A percentile compares a stretch with the other conserved stretches of the same genome.
Conservation (phyloP, 2,888 invertebrate species). For the Stenoptilia bipunctidactyla region DNA sequence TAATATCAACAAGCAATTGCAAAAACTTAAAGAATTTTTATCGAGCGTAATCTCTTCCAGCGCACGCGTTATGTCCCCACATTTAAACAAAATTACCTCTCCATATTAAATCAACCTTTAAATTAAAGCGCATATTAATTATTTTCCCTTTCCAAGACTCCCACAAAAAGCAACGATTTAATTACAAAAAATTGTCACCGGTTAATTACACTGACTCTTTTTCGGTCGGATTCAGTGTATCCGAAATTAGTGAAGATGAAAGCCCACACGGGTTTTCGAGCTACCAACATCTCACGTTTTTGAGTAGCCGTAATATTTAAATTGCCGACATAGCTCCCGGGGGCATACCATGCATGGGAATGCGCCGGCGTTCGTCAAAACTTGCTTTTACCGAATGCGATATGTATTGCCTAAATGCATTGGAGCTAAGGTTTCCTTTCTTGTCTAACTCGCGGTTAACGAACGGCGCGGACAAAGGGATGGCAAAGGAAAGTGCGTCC, state of each 20-base stretch:
- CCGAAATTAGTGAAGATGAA: conserved; percentile 43
- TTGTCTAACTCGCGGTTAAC: conserved; percentile 43
- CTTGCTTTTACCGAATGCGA: conserved; percentile 64
- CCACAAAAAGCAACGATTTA: conserved; percentile 53
- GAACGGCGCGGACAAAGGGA: conserved; percentile 42
- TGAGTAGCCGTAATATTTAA: conserved; percentile 69
- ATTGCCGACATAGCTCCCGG: conserved; percentile 65
- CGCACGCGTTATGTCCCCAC: conserved; percentile 31
- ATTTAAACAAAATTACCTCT: conserved; percentile 39
- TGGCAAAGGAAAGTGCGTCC: conserved; percentile 44
- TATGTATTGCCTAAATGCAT: conserved; percentile 51
- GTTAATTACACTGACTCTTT: conserved; percentile 43
- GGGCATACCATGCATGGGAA: conserved; percentile 68
- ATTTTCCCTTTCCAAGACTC: conserved; percentile 28
- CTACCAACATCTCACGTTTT: conserved; percentile 67
- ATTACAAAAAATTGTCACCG: conserved; percentile 58
- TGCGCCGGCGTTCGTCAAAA: conserved; percentile 60
- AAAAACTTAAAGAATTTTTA: conserved; percentile 37
- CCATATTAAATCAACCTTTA: conserved; percentile 37
- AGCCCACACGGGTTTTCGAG: conserved; percentile 63
- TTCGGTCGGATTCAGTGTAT: conserved; percentile 50
- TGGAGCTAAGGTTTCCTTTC: conserved; percentile 37
- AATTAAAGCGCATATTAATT: conserved; percentile 52
- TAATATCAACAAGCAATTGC: neutral
- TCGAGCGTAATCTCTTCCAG: conserved; percentile 49